These are phyloP conservation scores for Pelusios castaneus DNA, from an alignment of 2,113 vertebrate species.

Conservation along the genomic window DNA sequence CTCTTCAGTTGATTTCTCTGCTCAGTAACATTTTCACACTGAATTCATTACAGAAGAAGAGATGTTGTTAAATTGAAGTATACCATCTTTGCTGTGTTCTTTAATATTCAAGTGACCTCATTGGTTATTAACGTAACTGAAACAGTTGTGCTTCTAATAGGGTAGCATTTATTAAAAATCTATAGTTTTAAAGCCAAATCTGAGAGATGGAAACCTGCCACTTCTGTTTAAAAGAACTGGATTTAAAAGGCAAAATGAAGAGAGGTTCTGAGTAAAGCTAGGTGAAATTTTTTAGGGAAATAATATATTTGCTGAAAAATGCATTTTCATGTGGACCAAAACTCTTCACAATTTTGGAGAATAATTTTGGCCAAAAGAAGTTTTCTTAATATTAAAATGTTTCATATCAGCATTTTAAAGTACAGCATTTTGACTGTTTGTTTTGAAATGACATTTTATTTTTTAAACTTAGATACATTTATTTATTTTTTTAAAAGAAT, in stretches of 20 bases:
- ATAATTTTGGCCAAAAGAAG: background rate
- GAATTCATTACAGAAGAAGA: constrained; percentile 28
- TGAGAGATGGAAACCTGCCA: background rate
- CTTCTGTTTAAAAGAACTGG: background rate
- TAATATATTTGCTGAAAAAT: background rate
- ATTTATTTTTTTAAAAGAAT: background rate
- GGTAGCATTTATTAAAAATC: background rate
- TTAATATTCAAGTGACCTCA: background rate
- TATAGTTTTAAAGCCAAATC: background rate
- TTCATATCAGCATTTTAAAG: background rate
- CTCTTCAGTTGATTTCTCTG: constrained; percentile 9
- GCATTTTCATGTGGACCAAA: background rate
- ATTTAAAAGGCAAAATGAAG: background rate
- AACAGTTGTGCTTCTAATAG: background rate
- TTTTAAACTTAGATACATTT: background rate
- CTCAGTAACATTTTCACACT: constrained; percentile 13
- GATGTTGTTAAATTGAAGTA: background rate
- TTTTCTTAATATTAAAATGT: background rate
- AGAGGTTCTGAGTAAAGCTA: background rate
- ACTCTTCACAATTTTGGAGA: background rate
- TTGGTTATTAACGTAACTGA: background rate
- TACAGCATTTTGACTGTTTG: background rate
- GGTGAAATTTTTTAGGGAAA: background rate
- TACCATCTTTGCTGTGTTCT: background rate
- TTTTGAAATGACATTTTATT: background rate